These are phyloP conservation scores for Ornithorhynchus anatinus DNA, from an alignment of 2,113 vertebrate species.

Conservation along the genomic window DNA sequence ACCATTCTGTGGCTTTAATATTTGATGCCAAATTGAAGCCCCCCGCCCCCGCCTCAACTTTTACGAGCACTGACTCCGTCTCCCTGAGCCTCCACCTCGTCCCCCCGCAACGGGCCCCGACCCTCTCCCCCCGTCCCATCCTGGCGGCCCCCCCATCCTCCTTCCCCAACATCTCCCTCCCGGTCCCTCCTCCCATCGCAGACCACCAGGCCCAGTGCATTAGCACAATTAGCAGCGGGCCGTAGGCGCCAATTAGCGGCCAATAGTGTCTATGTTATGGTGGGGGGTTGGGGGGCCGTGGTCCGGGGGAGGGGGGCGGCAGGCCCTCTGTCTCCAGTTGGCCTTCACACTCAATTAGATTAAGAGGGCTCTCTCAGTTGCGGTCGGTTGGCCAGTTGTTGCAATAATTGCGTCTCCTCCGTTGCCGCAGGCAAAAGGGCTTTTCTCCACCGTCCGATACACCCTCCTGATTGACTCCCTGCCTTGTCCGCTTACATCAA, in stretches of 20 bases:
- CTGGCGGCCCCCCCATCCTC: constrained; percentile 23
- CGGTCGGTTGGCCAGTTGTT: constrained; percentile 69
- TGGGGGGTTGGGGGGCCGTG: too few species aligned
- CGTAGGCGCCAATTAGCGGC: constrained; percentile 99
- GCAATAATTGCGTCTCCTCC: constrained; percentile 73
- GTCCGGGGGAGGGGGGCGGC: constrained; percentile 53
- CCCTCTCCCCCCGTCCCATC: constrained; percentile 36
- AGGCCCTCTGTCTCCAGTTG: constrained; percentile 83
- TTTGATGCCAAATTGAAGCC: constrained; percentile 79
- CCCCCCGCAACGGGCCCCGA: too few species aligned
- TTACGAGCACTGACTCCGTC: constrained; percentile 64
- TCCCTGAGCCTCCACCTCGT: constrained; percentile 46
- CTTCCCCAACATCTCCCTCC: constrained; percentile 64
- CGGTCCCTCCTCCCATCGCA: constrained; percentile 60
- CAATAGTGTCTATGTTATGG: constrained; percentile 86
- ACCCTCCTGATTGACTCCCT: constrained; percentile 49
- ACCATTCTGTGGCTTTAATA: constrained; percentile 70
- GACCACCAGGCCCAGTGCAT: constrained; percentile 73
- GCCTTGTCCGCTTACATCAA: constrained; percentile 65
- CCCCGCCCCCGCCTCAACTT: constrained; percentile 63
- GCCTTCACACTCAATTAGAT: constrained; percentile 99
- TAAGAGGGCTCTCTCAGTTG: constrained; percentile 82
- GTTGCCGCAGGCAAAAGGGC: constrained; percentile 66
- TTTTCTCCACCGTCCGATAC: constrained; percentile 54
- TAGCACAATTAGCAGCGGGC: constrained; percentile 94